Evolutionary conservation across 2,797 vertebrate species (phyloP).

Genomic region (Rallus crepitans): DNA sequence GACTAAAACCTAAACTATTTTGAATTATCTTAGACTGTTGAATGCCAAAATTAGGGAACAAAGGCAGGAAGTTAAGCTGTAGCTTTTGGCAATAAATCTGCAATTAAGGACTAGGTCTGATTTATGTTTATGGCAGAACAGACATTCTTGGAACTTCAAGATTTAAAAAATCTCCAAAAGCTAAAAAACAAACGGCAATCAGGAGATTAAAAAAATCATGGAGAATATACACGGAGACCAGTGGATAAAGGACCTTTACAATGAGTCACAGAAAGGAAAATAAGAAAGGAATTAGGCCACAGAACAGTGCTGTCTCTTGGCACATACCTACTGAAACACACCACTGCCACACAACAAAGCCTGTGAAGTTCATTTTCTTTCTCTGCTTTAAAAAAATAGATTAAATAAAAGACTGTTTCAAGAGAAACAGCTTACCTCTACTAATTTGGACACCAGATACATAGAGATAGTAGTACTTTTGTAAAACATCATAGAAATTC

Average conservation of each 20-base stretch:
- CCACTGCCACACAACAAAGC: neutral
- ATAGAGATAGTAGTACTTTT: constrained; percentile 98
- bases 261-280: neutral
- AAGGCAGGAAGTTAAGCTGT: constrained; percentile 69
- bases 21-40: constrained; percentile 22
- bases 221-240: neutral
- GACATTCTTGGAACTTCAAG: constrained; percentile 34
- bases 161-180: constrained; percentile 35
- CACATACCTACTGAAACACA: neutral
- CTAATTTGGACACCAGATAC: constrained; percentile 97
- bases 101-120: constrained; percentile 56
- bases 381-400: neutral
- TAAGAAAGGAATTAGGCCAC: neutral
- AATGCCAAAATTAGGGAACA: constrained; percentile 65
- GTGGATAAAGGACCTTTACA: neutral
- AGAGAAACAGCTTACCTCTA: constrained; percentile 87
- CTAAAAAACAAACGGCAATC: neutral
- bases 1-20: constrained; percentile 49
- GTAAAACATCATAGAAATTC: constrained; percentile 99
- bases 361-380: neutral
- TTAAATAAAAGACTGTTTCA: neutral
- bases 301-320: neutral
- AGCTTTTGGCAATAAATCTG: constrained; percentile 69
- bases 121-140: constrained; percentile 39
- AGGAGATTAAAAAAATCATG: neutral